Base-by-base conservation (phyloP, 2,113 vertebrate species). In the Sporophila hypoxantha region DNA sequence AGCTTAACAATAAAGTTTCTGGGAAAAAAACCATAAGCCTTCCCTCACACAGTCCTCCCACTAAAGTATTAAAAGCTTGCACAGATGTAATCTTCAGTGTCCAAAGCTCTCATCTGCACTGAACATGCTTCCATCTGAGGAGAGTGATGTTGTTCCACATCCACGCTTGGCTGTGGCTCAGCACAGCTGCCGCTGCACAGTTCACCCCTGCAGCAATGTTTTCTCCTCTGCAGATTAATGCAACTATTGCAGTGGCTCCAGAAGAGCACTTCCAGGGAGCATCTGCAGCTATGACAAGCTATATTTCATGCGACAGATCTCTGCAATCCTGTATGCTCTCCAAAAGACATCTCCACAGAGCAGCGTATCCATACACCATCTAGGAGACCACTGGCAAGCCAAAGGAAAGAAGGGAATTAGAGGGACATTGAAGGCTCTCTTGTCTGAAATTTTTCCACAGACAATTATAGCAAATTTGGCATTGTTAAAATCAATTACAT, bases 191-290 rank as follows among this genome's bases (percentile, higher is more conserved):
- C 0, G 0, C 67, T 80, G 73, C 65, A 39, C 12, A 2, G 18
- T 80, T 87, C 49, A 66, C 11, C 82, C 76, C 65, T 61, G 53
- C 66, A 94, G 85, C 65, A 74, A 80, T 11, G 18, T 47, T 36
- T 69, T 73, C 53, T 64, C 65, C 79, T 74, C 44, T 60, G 75
- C 39, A 67, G 52, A 89, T 37, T 42, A 77, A 68, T 20, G 73
- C 17, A 91, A 80, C 74, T n/a, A 67, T 14, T 82, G 73, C 88
- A 74, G n/a, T 16, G 29, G 42, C 56, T 82, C 82, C 75, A 41
- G 70, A 65, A 30, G n/a, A 85, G 34, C 15, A 36, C 56, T 67
- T 44, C 36, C 73, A 75, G 34, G 36, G 56, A 82, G 30, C 50
- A 91, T n/a, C 68, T 67, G 71, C 14, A 39, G n/a, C 76, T 85